These are phyloP conservation scores for Campylorhamphus procurvoides DNA, from an alignment of 2,113 vertebrate species.

Conservation along the genomic window DNA sequence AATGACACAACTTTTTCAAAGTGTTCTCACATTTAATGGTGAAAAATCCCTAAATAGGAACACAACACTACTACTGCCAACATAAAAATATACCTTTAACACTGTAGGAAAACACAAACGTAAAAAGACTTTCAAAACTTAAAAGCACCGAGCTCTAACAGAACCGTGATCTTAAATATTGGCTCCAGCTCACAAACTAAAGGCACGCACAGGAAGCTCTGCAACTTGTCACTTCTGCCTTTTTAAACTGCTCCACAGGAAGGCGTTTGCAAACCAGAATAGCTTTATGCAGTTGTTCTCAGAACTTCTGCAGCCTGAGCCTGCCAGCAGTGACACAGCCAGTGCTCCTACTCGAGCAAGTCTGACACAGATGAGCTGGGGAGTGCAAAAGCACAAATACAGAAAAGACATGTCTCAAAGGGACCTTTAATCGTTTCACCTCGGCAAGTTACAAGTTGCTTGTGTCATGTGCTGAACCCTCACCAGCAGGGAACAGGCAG, in stretches of 20 bases:
- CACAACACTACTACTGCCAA: background rate
- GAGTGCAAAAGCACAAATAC: background rate
- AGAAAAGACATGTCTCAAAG: background rate
- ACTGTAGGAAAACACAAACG: background rate
- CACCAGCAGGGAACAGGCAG: background rate
- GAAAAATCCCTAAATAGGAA: background rate
- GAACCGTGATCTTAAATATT: background rate
- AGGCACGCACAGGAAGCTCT: background rate
- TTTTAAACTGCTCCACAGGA: background rate
- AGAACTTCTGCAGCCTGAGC: background rate
- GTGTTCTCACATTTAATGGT: background rate
- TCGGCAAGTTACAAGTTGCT: background rate
- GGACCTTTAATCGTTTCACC: background rate
- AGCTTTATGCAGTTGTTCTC: background rate
- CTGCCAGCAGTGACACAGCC: accelerated
- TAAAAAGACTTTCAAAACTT: background rate
- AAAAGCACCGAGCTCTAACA: background rate
- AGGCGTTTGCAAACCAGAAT: background rate
- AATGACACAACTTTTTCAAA: background rate
- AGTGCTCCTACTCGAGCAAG: background rate
- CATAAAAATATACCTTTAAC: background rate
- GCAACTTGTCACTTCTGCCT: background rate
- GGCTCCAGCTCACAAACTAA: background rate
- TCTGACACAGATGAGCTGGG: too few relatives aligned
- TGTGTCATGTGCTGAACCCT: accelerated